Evolutionary conservation across 2,888 invertebrate genomes (phyloP).

Genomic region (Hyalella azteca): DNA sequence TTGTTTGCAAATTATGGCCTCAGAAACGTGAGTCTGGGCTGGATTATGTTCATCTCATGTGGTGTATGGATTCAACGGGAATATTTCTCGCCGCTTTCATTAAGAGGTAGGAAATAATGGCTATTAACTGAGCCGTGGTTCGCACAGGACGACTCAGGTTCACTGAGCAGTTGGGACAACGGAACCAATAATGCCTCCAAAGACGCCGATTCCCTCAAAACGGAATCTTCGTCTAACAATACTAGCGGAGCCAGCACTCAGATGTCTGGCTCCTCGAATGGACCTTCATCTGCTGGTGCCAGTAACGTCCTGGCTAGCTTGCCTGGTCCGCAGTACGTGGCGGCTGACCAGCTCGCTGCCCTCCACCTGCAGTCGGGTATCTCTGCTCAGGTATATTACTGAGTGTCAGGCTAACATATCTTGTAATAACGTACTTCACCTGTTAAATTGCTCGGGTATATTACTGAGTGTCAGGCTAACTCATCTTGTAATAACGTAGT

Average conservation of each 20-base stretch:
- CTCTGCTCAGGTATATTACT: background rate
- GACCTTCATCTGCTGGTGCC: slow-evolving; percentile 7
- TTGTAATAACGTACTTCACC: too few species aligned
- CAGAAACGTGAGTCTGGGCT: too few species aligned
- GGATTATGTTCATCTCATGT: too few species aligned
- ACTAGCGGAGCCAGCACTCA: background rate
- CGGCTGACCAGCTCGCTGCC: slow-evolving; percentile 23
- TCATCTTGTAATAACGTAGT: too few species aligned
- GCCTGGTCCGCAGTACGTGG: slow-evolving; percentile 26
- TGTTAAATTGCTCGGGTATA: too few species aligned
- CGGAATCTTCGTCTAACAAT: background rate
- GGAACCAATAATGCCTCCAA: slow-evolving; percentile 37
- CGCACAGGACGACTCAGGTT: slow-evolving; percentile 16
- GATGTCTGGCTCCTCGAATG: background rate
- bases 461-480: too few species aligned
- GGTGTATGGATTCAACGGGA: too few species aligned
- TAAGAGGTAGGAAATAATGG: too few species aligned
- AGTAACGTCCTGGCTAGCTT: background rate
- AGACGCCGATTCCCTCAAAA: background rate
- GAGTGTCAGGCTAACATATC: too few species aligned
- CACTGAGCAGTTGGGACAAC: slow-evolving; percentile 48
- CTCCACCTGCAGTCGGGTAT: background rate
- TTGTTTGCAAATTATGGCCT: too few species aligned
- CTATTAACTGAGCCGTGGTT: background rate
- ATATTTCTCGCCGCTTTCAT: too few species aligned